Conservation (phyloP, 2,797 vertebrate species). For the Enteromius viviparus region DNA sequence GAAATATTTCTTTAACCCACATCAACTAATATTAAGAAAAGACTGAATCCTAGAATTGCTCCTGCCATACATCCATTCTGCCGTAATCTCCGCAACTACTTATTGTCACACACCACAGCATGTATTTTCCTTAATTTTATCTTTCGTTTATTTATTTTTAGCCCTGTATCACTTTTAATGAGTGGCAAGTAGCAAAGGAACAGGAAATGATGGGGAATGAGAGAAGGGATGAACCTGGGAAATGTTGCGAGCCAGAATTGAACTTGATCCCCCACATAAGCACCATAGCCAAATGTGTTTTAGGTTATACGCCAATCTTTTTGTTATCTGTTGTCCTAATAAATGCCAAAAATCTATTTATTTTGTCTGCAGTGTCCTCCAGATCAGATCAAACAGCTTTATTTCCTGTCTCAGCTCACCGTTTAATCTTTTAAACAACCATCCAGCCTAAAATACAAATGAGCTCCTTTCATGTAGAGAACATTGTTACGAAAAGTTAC, state of each 20-base stretch:
- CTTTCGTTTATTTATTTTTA: conserved; percentile 3
- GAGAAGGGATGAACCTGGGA: neutral
- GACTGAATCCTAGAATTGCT: neutral
- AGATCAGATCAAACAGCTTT: neutral
- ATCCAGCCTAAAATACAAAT: neutral
- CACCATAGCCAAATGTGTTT: neutral
- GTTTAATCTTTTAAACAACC: neutral
- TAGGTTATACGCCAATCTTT: neutral
- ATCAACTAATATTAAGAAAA: neutral
- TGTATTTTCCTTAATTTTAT: neutral
- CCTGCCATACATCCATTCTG: neutral
- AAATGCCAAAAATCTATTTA: neutral
- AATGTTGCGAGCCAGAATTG: conserved; percentile 28
- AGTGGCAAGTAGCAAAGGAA: neutral
- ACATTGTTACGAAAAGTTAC: neutral
- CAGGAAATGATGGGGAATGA: neutral
- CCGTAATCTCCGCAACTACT: neutral
- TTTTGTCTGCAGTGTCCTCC: conserved; percentile 3
- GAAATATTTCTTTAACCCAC: neutral
- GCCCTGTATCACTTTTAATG: conserved; percentile 13
- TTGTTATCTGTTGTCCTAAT: neutral
- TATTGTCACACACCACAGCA: conserved; percentile 20
- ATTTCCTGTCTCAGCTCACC: neutral
- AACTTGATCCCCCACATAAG: neutral
- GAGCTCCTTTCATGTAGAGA: neutral